These are phyloP conservation scores for Dendrophyllia cribrosa DNA, from an alignment of 64 coral and sea anemone species.

Conservation along the genomic window DNA sequence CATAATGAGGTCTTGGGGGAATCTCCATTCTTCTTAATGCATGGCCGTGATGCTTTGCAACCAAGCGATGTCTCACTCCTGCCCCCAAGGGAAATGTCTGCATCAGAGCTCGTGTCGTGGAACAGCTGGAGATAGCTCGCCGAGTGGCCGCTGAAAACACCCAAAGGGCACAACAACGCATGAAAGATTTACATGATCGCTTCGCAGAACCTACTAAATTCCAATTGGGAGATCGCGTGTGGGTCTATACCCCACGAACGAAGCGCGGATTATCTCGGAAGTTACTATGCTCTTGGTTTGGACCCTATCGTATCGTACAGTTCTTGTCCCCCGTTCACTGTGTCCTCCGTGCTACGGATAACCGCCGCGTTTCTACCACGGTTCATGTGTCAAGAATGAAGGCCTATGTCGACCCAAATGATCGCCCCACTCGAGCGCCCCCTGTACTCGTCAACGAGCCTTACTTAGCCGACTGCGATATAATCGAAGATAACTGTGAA, in stretches of 20 bases:
- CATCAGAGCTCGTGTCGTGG: constrained; percentile 32
- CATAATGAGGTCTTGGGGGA: constrained; percentile 39
- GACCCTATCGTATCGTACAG: constrained; percentile 21
- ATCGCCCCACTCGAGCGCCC: not conserved
- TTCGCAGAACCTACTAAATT: constrained; percentile 13
- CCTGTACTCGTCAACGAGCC: not conserved
- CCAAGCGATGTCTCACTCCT: constrained; percentile 20
- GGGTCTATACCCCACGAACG: constrained; percentile 52
- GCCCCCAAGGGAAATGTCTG: constrained; percentile 35
- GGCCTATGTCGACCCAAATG: constrained; percentile 1
- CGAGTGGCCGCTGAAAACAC: constrained; percentile 50
- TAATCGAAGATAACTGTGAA: not conserved
- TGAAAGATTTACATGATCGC: constrained; percentile 41
- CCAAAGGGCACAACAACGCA: constrained; percentile 30
- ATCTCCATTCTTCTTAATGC: constrained; percentile 50
- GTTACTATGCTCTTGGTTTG: constrained; percentile 18
- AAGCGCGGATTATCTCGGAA: constrained; percentile 18
- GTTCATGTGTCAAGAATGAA: constrained; percentile 32
- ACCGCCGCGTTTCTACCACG: not conserved
- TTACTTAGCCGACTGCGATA: not conserved
- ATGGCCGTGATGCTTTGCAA: constrained; percentile 25
- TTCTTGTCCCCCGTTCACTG: constrained; percentile 30
- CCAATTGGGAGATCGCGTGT: constrained; percentile 38
- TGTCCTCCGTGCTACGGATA: not conserved
- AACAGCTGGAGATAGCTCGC: constrained; percentile 34